Base-by-base conservation (phyloP, 2,888 invertebrate genomes). In the Drosophila meridiana region DNA sequence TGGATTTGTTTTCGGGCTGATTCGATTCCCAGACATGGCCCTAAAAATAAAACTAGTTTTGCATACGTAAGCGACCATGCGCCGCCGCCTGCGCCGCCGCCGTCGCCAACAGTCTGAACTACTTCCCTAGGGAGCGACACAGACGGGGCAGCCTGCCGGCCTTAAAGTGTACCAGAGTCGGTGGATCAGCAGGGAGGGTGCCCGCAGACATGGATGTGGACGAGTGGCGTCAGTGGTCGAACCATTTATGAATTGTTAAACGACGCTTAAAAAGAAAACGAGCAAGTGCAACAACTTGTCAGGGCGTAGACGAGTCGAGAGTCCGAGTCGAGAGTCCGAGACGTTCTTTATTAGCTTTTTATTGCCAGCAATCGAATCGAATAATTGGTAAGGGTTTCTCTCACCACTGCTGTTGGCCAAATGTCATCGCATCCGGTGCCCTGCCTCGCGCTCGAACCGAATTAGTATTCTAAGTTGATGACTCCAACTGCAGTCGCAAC, bases 221-320 rank as follows among this genome's bases (percentile, higher is more conserved):
- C 89, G 85, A 90, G 90, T 89, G 90, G 89, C 88, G 88, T 85
- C 88, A 90, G 77, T 76, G 73, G 69, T 28, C 69, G 78, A 75
- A 77, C 85, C 82, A 87, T 88, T 87, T 87, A 90, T 87, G 87
- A 87, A 87, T 87, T 90, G 87, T 86, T 90, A 87, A 87, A 80
- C 82, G 87, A 82, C 71, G 73, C 69, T 73, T 73, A 58, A 67
- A 64, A 66, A 78, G 68, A 67, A 71, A 57, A 61, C 45, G 43
- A 58, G 38, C 83, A 82, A 86, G 87, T 84, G 89, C 76, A 82
- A 70, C 76, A 76, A 83, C 80, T 86, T 83, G 90, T 76, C 82
- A 70, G 63, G 20, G 47, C 52, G 68, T 47, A 62, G 65, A 74
- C 62, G 20, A 30, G 14, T 30, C 48, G 14, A 50, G 48, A n/a